These are phyloP conservation scores for Ptychochromis oligacanthus DNA, from an alignment of 2,113 vertebrate species.

Conservation along the genomic window DNA sequence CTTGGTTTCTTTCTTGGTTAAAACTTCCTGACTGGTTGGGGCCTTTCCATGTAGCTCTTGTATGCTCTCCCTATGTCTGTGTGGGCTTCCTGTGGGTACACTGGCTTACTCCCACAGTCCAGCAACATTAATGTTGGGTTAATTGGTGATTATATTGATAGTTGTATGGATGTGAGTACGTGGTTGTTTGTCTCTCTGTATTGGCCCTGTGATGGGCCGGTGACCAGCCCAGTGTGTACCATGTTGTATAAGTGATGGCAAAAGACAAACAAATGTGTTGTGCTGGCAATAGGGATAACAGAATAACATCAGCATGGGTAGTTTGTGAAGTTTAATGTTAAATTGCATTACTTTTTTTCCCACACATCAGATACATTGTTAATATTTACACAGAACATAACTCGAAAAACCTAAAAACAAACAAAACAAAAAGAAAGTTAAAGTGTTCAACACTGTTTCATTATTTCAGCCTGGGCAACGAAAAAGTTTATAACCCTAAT, in stretches of 20 bases:
- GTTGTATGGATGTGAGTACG: not conserved
- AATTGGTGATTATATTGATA: not conserved
- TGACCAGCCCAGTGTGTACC: not conserved
- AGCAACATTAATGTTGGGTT: not conserved
- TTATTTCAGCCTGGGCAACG: conserved; percentile 49
- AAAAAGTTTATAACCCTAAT: conserved; percentile 45
- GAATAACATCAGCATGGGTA: conserved; percentile 32
- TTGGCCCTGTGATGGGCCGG: not conserved
- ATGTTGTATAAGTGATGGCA: not conserved
- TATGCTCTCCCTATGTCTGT: not conserved
- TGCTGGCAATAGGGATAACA: not conserved
- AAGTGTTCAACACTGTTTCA: conserved; percentile 57
- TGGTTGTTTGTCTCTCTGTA: not conserved
- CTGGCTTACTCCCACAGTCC: not conserved
- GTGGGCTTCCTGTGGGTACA: too few relatives aligned
- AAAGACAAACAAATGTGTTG: not conserved
- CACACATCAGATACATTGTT: conserved; percentile 76
- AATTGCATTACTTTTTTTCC: conserved; percentile 72
- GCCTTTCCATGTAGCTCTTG: not conserved
- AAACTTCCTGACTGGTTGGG: not conserved
- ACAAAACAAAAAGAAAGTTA: conserved; percentile 55
- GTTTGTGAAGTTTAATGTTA: conserved; percentile 82
- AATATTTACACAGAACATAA: conserved; percentile 77
- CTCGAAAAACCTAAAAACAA: conserved; percentile 53
- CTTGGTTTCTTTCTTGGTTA: too few relatives aligned